Evolutionary conservation across 2,113 vertebrate genomes (phyloP).

Genomic region (Hydrochoerus hydrochaeris): DNA sequence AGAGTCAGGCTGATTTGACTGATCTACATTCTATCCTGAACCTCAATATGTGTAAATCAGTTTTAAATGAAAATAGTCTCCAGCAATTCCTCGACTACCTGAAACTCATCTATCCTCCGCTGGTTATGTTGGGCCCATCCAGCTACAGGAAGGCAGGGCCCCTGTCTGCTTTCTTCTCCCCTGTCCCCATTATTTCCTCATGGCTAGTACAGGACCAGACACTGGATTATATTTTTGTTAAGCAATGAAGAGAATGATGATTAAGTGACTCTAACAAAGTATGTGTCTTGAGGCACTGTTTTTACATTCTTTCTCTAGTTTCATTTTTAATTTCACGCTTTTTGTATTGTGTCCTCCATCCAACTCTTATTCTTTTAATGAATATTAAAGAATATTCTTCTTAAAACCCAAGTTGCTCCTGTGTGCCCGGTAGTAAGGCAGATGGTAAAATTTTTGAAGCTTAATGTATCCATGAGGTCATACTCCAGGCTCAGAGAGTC

Average conservation of each 20-base stretch:
- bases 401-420: background rate
- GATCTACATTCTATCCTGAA: background rate
- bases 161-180: background rate
- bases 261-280: background rate
- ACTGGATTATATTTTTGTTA: background rate
- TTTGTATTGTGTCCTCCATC: background rate
- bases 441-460: background rate
- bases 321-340: background rate
- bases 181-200: accelerated
- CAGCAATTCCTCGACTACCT: background rate
- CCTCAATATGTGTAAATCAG: background rate
- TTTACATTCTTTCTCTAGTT: background rate
- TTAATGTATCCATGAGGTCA: background rate
- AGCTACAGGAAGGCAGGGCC: background rate
- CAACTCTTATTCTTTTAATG: background rate
- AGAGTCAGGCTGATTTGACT: background rate
- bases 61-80: background rate
- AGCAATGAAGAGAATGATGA: background rate
- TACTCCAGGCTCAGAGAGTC: background rate
- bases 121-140: background rate
- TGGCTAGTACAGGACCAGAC: background rate
- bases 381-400: background rate
- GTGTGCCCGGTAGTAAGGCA: background rate
- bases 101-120: background rate
- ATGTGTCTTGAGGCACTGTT: background rate